Base-by-base conservation (phyloP, 2,113 vertebrate species). In the Erythrocebus patas region DNA sequence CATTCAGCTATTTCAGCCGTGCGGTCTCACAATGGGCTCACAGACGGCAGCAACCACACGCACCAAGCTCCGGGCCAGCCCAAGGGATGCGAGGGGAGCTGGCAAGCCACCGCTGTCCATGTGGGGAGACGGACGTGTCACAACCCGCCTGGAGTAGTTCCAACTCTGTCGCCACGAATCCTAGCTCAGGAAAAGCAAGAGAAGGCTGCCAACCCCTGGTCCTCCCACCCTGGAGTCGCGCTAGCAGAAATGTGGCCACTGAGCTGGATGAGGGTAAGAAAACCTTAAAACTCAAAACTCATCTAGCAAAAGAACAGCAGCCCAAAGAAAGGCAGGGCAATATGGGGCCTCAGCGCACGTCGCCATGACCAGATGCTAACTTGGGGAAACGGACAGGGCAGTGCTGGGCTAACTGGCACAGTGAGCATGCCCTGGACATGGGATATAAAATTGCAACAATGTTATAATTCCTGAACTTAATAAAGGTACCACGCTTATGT, bases 1-100 rank as follows among this genome's bases (percentile, higher is more conserved):
- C 12, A 13, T 80, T 98, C 97, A 97, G 98, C 97, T 61, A 11
- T 96, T 96, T 94, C 6, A 61, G 91, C 89, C 13, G 16, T 52
- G 38, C 52, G 43, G 55, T 40, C 73, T 38, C 0, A 12, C n/a
- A 78, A 89, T 27, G 79, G 94, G 95, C 96, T 93, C 86, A 95
- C 72, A 16, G 14, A 12, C 32, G 0, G 48, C 1, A 1, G 55
- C 72, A 40, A 17, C 55, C 92, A 86, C 55, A 35, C 0, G 10
- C 72, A n/a, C 12, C 14, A 4, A 55, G 35, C 61, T 79, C 23
- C 2, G 0, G 25, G 81, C 52, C 57, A 89, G 35, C 73, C 45
- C 57, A 43, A 66, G 64, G 83, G 76, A 79, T 17, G n/a, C 7
- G 0, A 1, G 8, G 30, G 38, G 30, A 52, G 18, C 30, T 3